A percentile compares a stretch with the other conserved stretches of the same genome.
These are phyloP conservation scores for Maniola hyperantus DNA, from an alignment of 2,888 invertebrate species.

Conservation along the genomic window DNA sequence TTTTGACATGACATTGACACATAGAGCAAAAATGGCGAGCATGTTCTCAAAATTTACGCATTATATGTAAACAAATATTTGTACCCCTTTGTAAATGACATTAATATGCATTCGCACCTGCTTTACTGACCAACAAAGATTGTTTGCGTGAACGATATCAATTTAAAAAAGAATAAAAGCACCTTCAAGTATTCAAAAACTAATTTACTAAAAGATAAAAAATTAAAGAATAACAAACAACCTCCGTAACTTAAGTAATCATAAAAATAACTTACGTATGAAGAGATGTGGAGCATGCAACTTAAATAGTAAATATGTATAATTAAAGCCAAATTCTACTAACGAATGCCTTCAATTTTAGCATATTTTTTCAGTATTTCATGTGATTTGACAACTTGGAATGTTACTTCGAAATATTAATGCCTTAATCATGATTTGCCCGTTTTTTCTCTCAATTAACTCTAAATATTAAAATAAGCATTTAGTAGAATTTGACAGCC, in stretches of 20 bases:
- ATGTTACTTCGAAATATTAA: too few species aligned
- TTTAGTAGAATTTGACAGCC: constrained; percentile 46
- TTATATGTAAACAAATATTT: too few species aligned
- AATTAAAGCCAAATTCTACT: constrained; percentile 40
- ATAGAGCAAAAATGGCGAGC: too few species aligned
- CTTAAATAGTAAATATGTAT: constrained; percentile 48
- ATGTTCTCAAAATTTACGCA: too few species aligned
- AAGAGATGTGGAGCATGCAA: constrained; percentile 71
- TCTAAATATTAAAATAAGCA: not conserved
- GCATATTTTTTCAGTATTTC: not conserved
- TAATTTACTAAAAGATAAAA: constrained; percentile 18
- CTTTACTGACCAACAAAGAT: constrained; percentile 45
- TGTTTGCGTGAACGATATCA: constrained; percentile 33
- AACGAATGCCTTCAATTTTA: constrained; percentile 20
- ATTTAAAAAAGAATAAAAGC: constrained; percentile 20
- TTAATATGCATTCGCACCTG: constrained; percentile 29
- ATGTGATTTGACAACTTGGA: too few species aligned
- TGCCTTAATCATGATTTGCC: too few species aligned
- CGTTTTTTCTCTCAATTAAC: too few species aligned
- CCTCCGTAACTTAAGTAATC: constrained; percentile 41
- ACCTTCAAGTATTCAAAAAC: constrained; percentile 16
- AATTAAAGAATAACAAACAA: constrained; percentile 39
- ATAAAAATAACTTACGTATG: constrained; percentile 58
- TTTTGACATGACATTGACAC: too few species aligned
- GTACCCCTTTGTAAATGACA: not conserved